Conservation (phyloP, 2,113 vertebrate genomes). For the Arothron firmamentum region DNA sequence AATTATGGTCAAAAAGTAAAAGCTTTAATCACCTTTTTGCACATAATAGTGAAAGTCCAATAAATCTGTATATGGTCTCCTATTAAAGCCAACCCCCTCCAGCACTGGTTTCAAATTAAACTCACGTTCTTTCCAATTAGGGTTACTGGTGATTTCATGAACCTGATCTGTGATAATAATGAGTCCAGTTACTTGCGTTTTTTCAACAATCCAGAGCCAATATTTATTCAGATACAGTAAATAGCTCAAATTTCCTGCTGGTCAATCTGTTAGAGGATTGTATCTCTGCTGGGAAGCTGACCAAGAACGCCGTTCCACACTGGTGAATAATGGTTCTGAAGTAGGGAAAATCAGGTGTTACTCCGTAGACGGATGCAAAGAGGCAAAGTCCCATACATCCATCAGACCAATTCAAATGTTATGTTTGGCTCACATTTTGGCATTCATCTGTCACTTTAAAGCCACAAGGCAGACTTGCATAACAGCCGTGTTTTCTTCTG, state of each 20-base stretch:
- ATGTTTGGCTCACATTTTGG: constrained; percentile 26
- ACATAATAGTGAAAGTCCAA: no score
- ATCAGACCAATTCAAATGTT: constrained; percentile 1
- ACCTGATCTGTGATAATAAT: no score
- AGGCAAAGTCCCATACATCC: neutral
- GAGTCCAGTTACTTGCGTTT: no score
- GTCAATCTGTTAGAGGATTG: constrained; percentile 34
- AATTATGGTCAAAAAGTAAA: no score
- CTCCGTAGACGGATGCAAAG: neutral
- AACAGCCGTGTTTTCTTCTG: constrained; percentile 33
- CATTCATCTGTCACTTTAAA: constrained; percentile 32
- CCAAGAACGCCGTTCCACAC: constrained; percentile 29
- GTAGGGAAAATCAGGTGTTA: constrained; percentile 4
- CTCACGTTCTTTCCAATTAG: no score
- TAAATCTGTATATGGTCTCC: no score
- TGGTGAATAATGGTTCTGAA: constrained; percentile 26
- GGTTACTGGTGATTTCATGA: no score
- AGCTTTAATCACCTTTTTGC: no score
- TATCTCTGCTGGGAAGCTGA: constrained; percentile 30
- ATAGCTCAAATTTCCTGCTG: constrained; percentile 7
- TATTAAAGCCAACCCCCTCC: no score
- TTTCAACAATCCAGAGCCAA: constrained; percentile 26
- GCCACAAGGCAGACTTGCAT: constrained; percentile 28
- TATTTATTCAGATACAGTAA: constrained; percentile 28
- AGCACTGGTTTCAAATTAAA: no score